Conservation (phyloP, 1,140 invertebrate species). For the Gryllus bimaculatus region DNA sequence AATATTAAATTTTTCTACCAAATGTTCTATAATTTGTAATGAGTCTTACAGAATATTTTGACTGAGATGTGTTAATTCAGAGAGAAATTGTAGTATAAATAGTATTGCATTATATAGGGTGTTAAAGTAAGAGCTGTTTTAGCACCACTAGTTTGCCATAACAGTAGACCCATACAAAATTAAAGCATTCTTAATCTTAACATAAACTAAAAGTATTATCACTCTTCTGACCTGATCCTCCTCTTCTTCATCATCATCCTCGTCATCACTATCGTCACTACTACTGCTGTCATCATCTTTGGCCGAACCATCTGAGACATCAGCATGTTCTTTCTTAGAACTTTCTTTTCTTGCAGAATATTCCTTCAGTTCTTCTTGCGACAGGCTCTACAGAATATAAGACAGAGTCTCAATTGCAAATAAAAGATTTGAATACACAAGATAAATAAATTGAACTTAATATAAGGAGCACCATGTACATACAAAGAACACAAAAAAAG, state of each 20-base stretch:
- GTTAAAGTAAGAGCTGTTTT: no score
- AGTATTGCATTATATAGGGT: no score
- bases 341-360: conserved; percentile 27
- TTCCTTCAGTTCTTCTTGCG: conserved; percentile 31
- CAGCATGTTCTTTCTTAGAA: conserved; percentile 12
- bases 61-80: no score
- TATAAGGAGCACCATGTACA: not conserved
- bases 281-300: conserved; percentile 12
- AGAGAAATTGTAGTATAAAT: no score
- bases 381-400: conserved; percentile 25
- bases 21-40: no score
- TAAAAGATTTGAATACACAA: not conserved
- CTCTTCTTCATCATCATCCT: conserved; percentile 16
- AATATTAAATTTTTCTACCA: no score
- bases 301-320: conserved; percentile 14
- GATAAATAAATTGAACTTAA: not conserved
- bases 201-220: not conserved
- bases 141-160: no score
- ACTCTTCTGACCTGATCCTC: conserved; percentile 10
- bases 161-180: not conserved
- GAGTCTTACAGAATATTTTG: no score
- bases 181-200: not conserved
- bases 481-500: not conserved
- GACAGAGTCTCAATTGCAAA: not conserved
- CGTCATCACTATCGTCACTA: not conserved